Percentiles rank a stretch among this genome's conserved stretches.
phyloP scores from a whole-genome alignment of 64 coral and sea anemone species.

The Trachythela sp. region DNA sequence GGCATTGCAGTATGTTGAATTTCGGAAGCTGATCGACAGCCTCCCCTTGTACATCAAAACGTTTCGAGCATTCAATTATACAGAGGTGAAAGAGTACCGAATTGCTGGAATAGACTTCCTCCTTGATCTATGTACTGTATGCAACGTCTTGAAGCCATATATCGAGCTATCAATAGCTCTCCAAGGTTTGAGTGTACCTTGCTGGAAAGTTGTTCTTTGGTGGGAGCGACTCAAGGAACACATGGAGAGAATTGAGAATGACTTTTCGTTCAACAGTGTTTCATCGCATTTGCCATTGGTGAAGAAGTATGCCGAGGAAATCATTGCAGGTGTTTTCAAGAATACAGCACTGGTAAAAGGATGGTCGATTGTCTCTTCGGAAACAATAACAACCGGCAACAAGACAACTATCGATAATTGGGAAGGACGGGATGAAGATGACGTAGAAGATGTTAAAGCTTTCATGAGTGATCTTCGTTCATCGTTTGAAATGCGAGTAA shows the following conservation, averaged over 20 bases:
- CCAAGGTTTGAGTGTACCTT: not conserved
- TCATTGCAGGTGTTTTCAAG: not conserved
- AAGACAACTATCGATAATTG: not conserved
- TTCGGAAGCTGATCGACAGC: not conserved
- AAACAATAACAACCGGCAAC: not conserved
- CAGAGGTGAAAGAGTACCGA: not conserved
- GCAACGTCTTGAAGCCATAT: not conserved
- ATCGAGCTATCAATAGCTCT: not conserved
- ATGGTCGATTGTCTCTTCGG: not conserved
- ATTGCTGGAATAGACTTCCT: not conserved
- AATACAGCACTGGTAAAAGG: not conserved
- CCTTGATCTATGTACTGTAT: not conserved
- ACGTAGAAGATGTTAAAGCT: not conserved
- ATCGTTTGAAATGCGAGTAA: slow-evolving; percentile 19
- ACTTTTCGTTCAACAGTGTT: not conserved
- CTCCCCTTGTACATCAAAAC: not conserved
- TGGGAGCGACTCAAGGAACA: not conserved
- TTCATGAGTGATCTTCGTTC: slow-evolving; percentile 3
- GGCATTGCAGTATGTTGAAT: not conserved
- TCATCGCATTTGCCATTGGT: not conserved
- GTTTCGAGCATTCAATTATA: not conserved
- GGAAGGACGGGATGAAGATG: not conserved
- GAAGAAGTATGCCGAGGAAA: not conserved
- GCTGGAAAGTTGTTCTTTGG: not conserved
- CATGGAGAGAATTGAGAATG: not conserved